Percentiles rank a stretch among this genome's conserved stretches.
Conservation (phyloP, 1,140 invertebrate genomes). For the Ephestia elutella region DNA sequence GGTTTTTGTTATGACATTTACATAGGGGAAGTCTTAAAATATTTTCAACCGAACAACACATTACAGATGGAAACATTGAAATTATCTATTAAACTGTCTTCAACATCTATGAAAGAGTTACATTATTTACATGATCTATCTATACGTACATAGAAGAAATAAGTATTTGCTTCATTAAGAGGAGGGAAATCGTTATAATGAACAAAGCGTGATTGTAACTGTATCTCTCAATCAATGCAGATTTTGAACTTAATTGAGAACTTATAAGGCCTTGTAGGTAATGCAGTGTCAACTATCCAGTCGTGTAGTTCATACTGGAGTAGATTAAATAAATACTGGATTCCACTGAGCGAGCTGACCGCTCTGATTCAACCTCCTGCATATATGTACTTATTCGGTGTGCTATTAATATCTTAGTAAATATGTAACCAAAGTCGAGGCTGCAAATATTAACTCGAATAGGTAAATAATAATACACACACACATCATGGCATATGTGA, state of each 20-base stretch:
- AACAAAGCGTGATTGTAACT: neutral
- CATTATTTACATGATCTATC: neutral
- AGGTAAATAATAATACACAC: constrained; percentile 12
- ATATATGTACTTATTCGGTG: constrained; percentile 41
- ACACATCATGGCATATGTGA: constrained; percentile 19
- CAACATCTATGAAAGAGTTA: neutral
- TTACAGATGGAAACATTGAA: neutral
- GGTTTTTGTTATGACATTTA: too few species aligned
- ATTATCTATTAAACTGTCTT: neutral
- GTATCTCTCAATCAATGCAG: neutral
- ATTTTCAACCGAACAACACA: neutral
- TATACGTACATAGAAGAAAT: neutral
- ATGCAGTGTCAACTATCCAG: neutral
- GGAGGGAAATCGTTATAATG: neutral
- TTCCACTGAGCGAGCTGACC: constrained; percentile 17
- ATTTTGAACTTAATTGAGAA: neutral
- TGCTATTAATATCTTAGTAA: constrained; percentile 56
- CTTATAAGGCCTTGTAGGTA: neutral
- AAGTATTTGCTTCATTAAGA: neutral
- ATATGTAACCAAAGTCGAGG: constrained; percentile 63
- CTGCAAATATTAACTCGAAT: constrained; percentile 54
- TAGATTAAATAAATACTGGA: neutral
- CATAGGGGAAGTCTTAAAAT: too few species aligned
- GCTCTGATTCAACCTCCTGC: constrained; percentile 39
- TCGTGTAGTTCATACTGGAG: neutral